Evolutionary conservation across 2,888 invertebrate genomes (phyloP).

Genomic region (Macaria liturata): DNA sequence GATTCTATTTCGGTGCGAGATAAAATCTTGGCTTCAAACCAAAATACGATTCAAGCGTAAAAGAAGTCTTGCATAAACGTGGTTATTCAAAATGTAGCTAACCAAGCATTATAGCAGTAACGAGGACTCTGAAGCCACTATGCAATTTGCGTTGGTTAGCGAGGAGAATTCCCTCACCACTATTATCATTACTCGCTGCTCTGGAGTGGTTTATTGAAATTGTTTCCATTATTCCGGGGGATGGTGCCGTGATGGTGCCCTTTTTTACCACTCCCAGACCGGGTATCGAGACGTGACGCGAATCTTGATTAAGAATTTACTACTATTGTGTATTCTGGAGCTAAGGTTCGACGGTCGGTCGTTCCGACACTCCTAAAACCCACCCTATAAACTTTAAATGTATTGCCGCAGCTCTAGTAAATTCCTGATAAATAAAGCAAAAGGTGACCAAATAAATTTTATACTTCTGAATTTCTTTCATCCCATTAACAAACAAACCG

Average conservation of each 20-base stretch:
- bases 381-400: background rate
- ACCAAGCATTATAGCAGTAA: background rate
- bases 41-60: too few species aligned
- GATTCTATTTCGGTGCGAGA: too few species aligned
- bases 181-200: conserved; percentile 26
- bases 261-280: conserved; percentile 15
- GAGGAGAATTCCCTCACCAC: conserved; percentile 19
- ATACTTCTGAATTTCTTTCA: too few species aligned
- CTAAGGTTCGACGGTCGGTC: conserved; percentile 6
- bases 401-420: too few species aligned
- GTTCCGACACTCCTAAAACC: background rate
- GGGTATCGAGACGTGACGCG: conserved; percentile 18
- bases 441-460: too few species aligned
- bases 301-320: conserved; percentile 4
- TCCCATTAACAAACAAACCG: background rate
- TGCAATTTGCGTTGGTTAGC: conserved; percentile 18
- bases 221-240: conserved; percentile 28
- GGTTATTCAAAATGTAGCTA: too few species aligned
- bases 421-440: too few species aligned
- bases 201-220: conserved; percentile 31
- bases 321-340: too few species aligned
- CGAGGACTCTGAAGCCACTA: background rate
- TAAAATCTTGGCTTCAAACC: too few species aligned
- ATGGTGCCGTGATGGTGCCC: conserved; percentile 22
- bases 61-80: too few species aligned